Conservation (phyloP, 2,888 invertebrate genomes). For the Harpagoxenus sublaevis region DNA sequence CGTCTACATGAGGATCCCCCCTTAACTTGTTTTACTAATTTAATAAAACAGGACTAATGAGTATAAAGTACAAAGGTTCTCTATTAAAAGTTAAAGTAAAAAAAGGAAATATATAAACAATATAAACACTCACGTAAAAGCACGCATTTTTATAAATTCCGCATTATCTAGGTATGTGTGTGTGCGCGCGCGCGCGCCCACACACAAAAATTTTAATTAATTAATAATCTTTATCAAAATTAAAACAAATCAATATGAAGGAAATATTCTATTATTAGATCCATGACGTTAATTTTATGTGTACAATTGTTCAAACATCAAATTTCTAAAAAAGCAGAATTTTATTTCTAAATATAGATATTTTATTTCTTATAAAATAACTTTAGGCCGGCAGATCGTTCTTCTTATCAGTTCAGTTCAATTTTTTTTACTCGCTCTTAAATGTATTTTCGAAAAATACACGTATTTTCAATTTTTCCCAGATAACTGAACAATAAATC, state of each 20-base stretch:
- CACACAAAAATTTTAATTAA: neutral
- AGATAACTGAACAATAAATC: neutral
- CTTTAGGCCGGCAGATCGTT: neutral
- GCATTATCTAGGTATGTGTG: neutral
- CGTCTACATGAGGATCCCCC: too few species aligned
- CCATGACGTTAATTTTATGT: neutral
- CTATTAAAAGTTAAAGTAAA: neutral
- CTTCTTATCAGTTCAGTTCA: neutral
- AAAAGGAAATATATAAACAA: neutral
- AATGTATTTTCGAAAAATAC: neutral
- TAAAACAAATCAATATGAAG: neutral
- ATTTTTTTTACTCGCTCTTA: neutral
- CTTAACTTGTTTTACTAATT: neutral
- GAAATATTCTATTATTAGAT: neutral
- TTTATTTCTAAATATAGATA: too few species aligned
- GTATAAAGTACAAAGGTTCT: neutral
- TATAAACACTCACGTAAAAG: neutral
- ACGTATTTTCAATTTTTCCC: neutral
- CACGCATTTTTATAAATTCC: neutral
- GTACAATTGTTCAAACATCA: neutral
- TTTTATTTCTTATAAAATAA: neutral
- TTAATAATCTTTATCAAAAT: neutral
- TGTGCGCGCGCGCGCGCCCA: too few species aligned
- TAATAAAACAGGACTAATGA: neutral
- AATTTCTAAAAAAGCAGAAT: neutral